Base-by-base conservation (phyloP, 2,113 vertebrate species). In the Megaleporinus macrocephalus region DNA sequence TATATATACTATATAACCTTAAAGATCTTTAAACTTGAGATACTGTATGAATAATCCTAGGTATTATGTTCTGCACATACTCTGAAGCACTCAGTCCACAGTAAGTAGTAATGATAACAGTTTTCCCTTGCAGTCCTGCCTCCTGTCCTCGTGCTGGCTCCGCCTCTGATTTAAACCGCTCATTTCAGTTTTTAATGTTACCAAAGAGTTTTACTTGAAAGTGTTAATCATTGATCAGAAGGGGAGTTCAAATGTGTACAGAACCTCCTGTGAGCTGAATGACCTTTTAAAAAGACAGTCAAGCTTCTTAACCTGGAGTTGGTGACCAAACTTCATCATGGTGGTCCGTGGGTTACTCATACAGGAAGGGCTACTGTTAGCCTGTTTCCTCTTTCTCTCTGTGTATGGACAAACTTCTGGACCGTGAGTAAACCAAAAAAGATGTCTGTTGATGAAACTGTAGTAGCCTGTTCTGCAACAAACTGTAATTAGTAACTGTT, bases 381-480 rank as follows among this genome's bases (percentile, higher is more conserved):
- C 85, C 83, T 41, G 84, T 16, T 36, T 91, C 16, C 78, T 82
- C 59, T 85, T 81, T 80, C 72, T 84, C 30, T 76, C 9, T 82
- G 73, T 78, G 10, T 27, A 47, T 62, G 78, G 74, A 47, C 69
- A 69, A 12, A 30, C 16, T 4, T 33, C 79, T 44, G 73, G 26
- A 78, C 90, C 90, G 90, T 93, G 87, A 91, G 91, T 90, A 78
- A 18, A 74, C 20, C 24, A 20, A 2, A 14, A 63, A 24, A 13
- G 12, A 5, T 22, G 20, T 47, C 7, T 44, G 4, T 0, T 10
- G 15, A n/a, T 65, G 6, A 65, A 65, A 27, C 30, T 14, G 15
- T 14, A 4, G 29, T 29, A 62, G 24, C 24, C 20, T 59, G 5
- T 27, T 27, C 13, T 65, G 1, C 18, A 1, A 18, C 4, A 65